Conservation (phyloP, 2,888 invertebrate species). For the Microctonus brassicae region DNA sequence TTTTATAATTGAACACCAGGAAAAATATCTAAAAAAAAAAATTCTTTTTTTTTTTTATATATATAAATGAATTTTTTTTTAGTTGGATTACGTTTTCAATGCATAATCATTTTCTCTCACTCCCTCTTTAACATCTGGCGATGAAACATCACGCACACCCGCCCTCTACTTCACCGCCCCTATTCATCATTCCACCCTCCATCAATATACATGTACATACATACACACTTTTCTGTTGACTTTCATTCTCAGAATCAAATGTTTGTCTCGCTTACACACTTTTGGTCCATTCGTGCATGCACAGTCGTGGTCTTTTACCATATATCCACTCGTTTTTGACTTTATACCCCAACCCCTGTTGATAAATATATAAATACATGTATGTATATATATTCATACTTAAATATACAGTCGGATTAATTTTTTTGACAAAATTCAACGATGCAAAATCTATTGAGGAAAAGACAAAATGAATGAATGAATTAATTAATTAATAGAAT, state of each 20-base stretch:
- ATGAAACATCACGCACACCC: slow-evolving; percentile 46
- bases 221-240: slow-evolving; percentile 34
- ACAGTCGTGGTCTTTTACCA: not conserved
- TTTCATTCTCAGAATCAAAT: slow-evolving; percentile 22
- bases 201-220: not conserved
- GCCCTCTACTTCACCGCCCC: slow-evolving; percentile 23
- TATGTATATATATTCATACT: too few species aligned
- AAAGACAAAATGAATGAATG: not conserved
- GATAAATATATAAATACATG: too few species aligned
- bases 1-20: too few species aligned
- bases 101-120: slow-evolving; percentile 40
- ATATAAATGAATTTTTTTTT: not conserved
- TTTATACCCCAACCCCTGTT: slow-evolving; percentile 19
- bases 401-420: not conserved
- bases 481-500: not conserved
- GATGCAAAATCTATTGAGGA: not conserved
- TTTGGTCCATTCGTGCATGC: not conserved
- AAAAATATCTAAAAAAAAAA: too few species aligned
- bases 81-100: slow-evolving; percentile 35
- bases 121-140: slow-evolving; percentile 47
- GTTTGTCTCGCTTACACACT: slow-evolving; percentile 23
- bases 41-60: too few species aligned
- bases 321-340: not conserved
- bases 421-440: slow-evolving; percentile 2
- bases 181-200: slow-evolving; percentile 14